Conservation (phyloP, 1,140 invertebrate species). For the Lasioglossum baleicum region DNA sequence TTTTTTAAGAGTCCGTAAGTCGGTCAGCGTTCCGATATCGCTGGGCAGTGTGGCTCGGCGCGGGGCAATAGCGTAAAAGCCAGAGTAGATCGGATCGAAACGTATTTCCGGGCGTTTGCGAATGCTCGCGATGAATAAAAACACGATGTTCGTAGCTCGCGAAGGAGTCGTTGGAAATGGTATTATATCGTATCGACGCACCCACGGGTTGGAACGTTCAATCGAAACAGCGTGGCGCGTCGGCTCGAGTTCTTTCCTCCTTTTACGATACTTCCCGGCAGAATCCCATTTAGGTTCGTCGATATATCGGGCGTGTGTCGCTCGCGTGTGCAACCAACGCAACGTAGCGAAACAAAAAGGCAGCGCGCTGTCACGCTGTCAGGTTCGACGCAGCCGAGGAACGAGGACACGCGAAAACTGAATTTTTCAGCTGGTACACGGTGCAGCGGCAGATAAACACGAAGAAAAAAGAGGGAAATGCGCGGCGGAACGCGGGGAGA, state of each 20-base stretch:
- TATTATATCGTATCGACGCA: constrained; percentile 1
- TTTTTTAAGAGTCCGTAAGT: too few species aligned
- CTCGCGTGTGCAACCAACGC: constrained; percentile 1
- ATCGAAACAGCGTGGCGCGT: too few species aligned
- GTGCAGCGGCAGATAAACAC: background rate
- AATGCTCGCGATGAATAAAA: background rate
- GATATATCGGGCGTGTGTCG: constrained; percentile 44
- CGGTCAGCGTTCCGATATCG: too few species aligned
- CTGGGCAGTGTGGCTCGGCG: too few species aligned
- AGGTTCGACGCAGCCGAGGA: constrained; percentile 38
- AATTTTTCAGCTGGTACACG: background rate
- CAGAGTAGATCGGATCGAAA: too few species aligned
- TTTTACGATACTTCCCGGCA: constrained; percentile 41
- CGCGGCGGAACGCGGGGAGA: background rate
- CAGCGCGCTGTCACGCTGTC: constrained; percentile 24
- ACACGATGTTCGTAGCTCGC: background rate
- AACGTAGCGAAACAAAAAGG: constrained; percentile 15
- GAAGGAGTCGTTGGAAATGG: background rate
- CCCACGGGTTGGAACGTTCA: background rate
- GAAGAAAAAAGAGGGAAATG: background rate
- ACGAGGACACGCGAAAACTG: constrained; percentile 8
- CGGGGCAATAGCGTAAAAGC: too few species aligned
- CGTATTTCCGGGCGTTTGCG: background rate
- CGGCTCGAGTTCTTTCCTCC: constrained; percentile 33
- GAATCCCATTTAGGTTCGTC: constrained; percentile 41